These are phyloP conservation scores for Nasalis larvatus DNA, from an alignment of 2,113 vertebrate genomes.

Conservation along the genomic window DNA sequence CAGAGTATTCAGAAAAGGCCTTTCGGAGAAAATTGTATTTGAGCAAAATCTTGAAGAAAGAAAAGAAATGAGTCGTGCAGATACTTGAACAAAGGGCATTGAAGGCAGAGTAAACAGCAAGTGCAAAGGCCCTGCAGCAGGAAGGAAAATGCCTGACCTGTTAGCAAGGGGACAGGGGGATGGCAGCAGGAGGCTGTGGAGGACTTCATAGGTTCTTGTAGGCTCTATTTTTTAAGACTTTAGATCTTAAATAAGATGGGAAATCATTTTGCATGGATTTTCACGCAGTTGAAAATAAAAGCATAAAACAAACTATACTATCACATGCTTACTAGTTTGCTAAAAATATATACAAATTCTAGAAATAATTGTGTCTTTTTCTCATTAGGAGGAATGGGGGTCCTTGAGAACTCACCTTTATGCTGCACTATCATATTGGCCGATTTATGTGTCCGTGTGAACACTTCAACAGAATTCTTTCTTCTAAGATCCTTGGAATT, in stretches of 20 bases:
- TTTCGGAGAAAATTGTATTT: neutral
- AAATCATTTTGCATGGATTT: neutral
- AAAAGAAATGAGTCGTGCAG: neutral
- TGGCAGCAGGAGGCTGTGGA: rapidly evolving
- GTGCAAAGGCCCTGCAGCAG: neutral
- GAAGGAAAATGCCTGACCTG: neutral
- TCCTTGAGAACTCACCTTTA: rapidly evolving
- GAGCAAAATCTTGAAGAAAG: neutral
- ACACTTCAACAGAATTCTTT: neutral
- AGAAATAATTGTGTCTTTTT: neutral
- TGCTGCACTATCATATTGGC: rapidly evolving
- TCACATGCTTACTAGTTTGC: neutral
- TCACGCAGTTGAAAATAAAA: neutral
- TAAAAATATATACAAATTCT: neutral
- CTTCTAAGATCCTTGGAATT: neutral
- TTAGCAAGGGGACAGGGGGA: rapidly evolving
- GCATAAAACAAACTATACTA: neutral
- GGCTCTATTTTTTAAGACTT: neutral
- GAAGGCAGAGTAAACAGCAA: neutral
- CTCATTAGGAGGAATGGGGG: neutral
- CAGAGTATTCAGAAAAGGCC: neutral
- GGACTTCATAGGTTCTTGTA: neutral
- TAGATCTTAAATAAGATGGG: neutral
- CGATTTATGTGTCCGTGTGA: rapidly evolving
- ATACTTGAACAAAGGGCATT: neutral